These are phyloP conservation scores for Brachypodius melanocephalos DNA, from an alignment of 2,113 vertebrate genomes.

Conservation along the genomic window DNA sequence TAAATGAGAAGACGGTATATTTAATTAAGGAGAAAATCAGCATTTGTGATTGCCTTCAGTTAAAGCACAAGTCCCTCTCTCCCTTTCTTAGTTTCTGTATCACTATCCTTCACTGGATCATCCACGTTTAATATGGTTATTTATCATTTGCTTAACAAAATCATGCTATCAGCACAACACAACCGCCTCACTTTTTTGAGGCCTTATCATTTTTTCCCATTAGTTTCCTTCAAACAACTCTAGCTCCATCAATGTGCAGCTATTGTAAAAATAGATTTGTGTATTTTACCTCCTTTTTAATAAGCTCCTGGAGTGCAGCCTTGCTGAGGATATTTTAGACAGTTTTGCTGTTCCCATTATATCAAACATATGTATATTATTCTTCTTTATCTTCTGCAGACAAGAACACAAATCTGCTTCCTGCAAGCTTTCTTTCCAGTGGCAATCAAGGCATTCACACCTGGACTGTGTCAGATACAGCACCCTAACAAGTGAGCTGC, in stretches of 20 bases:
- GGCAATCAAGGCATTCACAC: not conserved
- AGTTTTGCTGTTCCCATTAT: not conserved
- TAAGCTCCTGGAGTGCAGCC: not conserved
- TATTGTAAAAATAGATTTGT: not conserved
- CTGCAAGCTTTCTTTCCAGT: not conserved
- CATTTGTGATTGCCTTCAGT: not conserved
- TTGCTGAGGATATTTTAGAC: constrained; percentile 8
- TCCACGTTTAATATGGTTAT: not conserved
- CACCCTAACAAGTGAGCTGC: not conserved
- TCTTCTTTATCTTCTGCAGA: not conserved
- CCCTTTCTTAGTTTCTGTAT: not conserved
- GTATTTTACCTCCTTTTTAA: not conserved
- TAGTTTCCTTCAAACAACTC: not conserved
- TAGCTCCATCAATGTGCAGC: not conserved
- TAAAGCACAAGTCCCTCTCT: not conserved
- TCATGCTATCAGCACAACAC: not conserved
- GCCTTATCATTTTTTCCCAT: not conserved
- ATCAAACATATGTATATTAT: not conserved
- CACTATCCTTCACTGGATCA: not conserved
- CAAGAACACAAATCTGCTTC: not conserved
- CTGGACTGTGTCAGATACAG: not conserved
- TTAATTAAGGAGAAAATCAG: not conserved
- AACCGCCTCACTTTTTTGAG: not conserved
- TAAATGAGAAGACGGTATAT: not conserved
- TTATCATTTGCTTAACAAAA: not conserved